Evolutionary conservation across 2,113 vertebrate species (phyloP).

Genomic region (Gallinago paraguaiae): DNA sequence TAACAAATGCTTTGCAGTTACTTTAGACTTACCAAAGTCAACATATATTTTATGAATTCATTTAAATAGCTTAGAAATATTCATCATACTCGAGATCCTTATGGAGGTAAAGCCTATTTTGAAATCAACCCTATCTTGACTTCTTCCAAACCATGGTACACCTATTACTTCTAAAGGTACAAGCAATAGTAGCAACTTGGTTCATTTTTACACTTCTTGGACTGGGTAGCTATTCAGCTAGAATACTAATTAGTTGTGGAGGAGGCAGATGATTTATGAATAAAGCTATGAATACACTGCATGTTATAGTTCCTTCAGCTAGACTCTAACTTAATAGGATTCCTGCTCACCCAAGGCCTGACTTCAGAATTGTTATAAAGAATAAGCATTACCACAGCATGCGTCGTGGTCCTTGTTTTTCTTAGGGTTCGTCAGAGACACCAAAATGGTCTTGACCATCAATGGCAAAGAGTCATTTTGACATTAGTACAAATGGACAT

Average conservation of each 20-base stretch:
- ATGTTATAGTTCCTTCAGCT: not conserved
- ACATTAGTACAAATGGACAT: not conserved
- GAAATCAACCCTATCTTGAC: not conserved
- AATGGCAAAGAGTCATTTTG: not conserved
- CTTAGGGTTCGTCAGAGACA: not conserved
- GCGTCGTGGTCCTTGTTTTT: not conserved
- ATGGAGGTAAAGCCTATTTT: not conserved
- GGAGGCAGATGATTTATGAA: not conserved
- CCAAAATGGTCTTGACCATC: not conserved
- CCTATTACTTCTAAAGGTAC: not conserved
- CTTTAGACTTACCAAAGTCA: not conserved
- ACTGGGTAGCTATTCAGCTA: not conserved
- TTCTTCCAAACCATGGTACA: not conserved
- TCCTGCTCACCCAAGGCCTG: not conserved
- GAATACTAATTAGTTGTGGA: not conserved
- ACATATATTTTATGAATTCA: not conserved
- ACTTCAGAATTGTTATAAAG: not conserved
- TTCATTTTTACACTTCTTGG: not conserved
- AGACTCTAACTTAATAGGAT: not conserved
- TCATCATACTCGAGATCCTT: not conserved
- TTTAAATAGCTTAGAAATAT: conserved; percentile 1
- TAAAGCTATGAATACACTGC: not conserved
- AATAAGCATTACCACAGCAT: not conserved
- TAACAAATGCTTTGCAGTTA: not conserved
- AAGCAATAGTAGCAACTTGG: not conserved